Conservation (phyloP, 37 sponge, comb jelly and placozoan species). For the Hexactinellida sp. region DNA sequence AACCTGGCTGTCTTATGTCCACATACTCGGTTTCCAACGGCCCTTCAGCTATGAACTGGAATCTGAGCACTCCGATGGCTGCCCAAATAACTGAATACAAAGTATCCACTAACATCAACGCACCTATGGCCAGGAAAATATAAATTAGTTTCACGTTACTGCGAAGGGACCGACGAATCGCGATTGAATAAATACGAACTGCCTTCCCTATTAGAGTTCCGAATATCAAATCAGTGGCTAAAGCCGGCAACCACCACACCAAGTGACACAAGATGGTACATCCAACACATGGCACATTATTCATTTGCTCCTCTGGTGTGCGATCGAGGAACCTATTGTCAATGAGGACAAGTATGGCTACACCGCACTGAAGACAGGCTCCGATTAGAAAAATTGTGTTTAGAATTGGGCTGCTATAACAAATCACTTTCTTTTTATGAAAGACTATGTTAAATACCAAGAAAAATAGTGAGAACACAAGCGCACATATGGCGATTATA, state of each 20-base stretch:
- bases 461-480: neutral
- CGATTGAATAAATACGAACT: neutral
- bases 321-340: neutral
- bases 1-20: neutral
- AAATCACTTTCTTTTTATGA: neutral
- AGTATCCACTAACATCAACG: neutral
- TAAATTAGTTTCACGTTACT: neutral
- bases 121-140: neutral
- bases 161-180: neutral
- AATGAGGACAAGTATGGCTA: neutral
- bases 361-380: neutral
- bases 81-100: neutral
- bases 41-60: neutral
- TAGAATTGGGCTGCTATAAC: neutral
- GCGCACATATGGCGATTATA: neutral
- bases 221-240: slow-evolving; percentile 1
- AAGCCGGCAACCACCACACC: neutral
- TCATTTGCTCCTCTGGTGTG: neutral
- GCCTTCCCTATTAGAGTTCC: neutral
- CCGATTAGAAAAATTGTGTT: neutral
- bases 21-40: neutral
- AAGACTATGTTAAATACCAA: neutral
- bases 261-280: neutral
- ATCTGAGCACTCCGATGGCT: neutral
- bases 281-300: neutral